Conservation (phyloP, 2,113 vertebrate species). For the Ameiurus melas region DNA sequence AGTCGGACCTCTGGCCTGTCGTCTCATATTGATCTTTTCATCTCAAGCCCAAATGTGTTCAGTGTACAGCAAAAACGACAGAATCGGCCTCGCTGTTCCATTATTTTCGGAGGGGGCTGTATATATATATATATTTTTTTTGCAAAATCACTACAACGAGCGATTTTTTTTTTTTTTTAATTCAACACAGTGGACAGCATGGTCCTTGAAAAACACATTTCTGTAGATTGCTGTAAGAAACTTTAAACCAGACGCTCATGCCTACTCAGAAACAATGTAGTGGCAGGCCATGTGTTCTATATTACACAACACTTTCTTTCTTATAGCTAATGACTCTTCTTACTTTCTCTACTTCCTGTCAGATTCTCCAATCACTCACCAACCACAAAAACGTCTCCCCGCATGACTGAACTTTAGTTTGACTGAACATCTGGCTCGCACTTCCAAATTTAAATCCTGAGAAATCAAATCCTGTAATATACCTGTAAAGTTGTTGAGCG, state of each 20-base stretch:
- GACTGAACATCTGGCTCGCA: conserved; percentile 14
- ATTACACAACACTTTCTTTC: not conserved
- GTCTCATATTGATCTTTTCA: too few relatives aligned
- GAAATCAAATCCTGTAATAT: not conserved
- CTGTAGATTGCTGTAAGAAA: not conserved
- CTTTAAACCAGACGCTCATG: not conserved
- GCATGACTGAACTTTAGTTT: conserved; percentile 13
- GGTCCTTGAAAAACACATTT: not conserved
- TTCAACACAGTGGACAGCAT: not conserved
- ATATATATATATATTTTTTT: too few relatives aligned
- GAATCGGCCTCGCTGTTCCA: too few relatives aligned
- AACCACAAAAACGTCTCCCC: not conserved
- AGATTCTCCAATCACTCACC: not conserved
- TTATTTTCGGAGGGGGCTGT: too few relatives aligned
- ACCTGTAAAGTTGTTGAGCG: not conserved
- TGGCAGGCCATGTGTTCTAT: not conserved
- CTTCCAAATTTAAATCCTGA: not conserved
- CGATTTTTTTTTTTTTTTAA: not conserved
- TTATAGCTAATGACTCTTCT: conserved; percentile 22
- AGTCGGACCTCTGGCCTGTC: too few relatives aligned
- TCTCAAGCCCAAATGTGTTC: too few relatives aligned
- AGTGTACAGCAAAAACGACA: too few relatives aligned
- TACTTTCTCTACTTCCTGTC: not conserved
- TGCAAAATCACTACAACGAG: not conserved
- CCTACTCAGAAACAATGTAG: not conserved